These are phyloP conservation scores for Calephelis nemesis DNA, from an alignment of 1,140 invertebrate genomes.

Conservation along the genomic window DNA sequence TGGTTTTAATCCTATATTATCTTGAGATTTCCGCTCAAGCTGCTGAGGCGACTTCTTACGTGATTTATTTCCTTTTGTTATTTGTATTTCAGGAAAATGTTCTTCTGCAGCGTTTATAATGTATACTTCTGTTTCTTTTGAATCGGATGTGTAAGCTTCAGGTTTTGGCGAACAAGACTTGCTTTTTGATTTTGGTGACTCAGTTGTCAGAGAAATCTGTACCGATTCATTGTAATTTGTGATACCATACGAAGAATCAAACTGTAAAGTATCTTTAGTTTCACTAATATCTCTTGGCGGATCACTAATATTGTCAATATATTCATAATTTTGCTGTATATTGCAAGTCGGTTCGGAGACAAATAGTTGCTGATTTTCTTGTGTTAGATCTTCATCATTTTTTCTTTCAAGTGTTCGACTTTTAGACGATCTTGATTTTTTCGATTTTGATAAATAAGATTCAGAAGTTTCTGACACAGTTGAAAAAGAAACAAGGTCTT, in stretches of 20 bases:
- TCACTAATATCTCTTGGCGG: constrained; percentile 19
- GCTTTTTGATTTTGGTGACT: constrained; percentile 49
- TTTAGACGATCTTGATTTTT: constrained; percentile 54
- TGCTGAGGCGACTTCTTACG: constrained; percentile 57
- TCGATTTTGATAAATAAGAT: constrained; percentile 48
- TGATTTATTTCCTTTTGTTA: constrained; percentile 57
- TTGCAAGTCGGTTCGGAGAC: background rate
- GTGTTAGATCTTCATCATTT: constrained; percentile 27
- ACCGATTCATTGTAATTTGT: constrained; percentile 3
- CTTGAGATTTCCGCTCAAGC: constrained; percentile 38
- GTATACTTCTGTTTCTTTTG: constrained; percentile 63
- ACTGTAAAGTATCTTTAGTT: constrained; percentile 15
- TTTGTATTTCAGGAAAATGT: constrained; percentile 71
- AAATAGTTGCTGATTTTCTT: constrained; percentile 20
- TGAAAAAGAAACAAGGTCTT: constrained; percentile 66
- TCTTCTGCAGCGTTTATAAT: constrained; percentile 65
- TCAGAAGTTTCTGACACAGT: constrained; percentile 59
- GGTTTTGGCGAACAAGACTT: constrained; percentile 53
- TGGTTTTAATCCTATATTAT: constrained; percentile 39
- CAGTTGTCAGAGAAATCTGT: constrained; percentile 38
- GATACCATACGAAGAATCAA: background rate
- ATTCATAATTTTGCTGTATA: background rate
- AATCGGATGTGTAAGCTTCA: constrained; percentile 42
- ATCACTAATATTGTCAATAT: background rate
- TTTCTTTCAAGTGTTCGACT: constrained; percentile 52